Conservation (phyloP, 2,113 vertebrate genomes). For the Heterotis niloticus region DNA sequence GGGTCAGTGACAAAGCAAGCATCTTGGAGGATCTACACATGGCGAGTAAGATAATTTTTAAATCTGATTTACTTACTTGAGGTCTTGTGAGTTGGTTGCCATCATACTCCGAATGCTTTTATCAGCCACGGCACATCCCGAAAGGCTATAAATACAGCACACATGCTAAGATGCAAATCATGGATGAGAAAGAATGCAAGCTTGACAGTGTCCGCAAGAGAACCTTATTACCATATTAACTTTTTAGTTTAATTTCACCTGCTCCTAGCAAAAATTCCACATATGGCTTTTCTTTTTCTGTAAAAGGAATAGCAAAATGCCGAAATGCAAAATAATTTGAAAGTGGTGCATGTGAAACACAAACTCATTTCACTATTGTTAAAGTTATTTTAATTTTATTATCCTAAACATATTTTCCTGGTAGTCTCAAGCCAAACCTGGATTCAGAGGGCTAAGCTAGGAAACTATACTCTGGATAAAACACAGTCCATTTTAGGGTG, state of each 20-base stretch:
- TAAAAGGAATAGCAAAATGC: no score
- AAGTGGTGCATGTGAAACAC: no score
- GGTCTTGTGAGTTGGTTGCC: slow-evolving; percentile 88
- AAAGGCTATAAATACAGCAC: slow-evolving; percentile 70
- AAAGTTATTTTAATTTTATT: no score
- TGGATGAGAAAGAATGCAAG: slow-evolving; percentile 66
- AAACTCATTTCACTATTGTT: neutral
- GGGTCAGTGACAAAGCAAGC: neutral
- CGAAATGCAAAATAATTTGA: no score
- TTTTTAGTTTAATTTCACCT: neutral
- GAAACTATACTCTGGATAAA: no score
- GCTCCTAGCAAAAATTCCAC: neutral
- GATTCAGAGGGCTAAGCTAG: no score
- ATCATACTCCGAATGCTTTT: slow-evolving; percentile 93
- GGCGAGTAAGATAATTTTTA: neutral
- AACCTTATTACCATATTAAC: neutral
- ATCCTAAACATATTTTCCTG: no score
- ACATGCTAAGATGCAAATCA: slow-evolving; percentile 27
- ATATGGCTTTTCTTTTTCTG: no score
- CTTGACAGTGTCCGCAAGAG: slow-evolving; percentile 47
- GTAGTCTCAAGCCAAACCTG: no score
- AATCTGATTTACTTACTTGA: slow-evolving; percentile 74
- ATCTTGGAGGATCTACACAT: neutral
- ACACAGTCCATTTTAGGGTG: no score
- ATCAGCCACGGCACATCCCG: slow-evolving; percentile 92